phyloP scores from a whole-genome alignment of 2,113 vertebrate species.

The Pyxicephalus adspersus region DNA sequence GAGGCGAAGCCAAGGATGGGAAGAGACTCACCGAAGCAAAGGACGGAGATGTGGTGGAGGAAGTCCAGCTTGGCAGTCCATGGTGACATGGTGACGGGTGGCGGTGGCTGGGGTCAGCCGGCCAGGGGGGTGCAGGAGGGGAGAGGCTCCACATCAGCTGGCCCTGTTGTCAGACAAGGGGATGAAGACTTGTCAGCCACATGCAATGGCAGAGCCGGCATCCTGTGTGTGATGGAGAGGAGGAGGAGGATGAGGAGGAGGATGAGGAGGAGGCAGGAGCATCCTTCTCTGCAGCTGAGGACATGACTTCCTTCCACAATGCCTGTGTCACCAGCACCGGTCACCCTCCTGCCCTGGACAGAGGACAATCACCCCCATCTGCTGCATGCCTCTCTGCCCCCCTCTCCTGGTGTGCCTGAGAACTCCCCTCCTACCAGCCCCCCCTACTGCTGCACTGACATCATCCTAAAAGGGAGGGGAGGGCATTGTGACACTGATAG shows the following conservation, averaged over 20 bases:
- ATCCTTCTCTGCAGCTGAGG: conserved; percentile 45
- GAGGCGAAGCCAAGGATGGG: not conserved
- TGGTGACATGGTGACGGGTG: conserved; percentile 32
- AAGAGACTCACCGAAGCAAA: conserved; percentile 47
- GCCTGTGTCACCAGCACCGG: not conserved
- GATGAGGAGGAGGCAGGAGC: conserved; percentile 32
- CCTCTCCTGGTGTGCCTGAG: conserved; percentile 6
- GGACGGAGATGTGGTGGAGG: conserved; percentile 34
- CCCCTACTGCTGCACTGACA: conserved; percentile 9
- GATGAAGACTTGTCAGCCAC: conserved; percentile 50
- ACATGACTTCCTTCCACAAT: conserved; percentile 16
- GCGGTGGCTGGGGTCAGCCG: conserved; percentile 32
- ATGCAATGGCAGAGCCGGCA: conserved; percentile 9
- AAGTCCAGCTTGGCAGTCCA: conserved; percentile 33
- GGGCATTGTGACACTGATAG: not conserved
- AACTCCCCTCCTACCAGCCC: not conserved
- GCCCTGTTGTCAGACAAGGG: conserved; percentile 37
- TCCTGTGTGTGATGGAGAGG: conserved; percentile 17
- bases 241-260: conserved; percentile 23
- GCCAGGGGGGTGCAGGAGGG: conserved; percentile 46
- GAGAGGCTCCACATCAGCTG: conserved; percentile 54
- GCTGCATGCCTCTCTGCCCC: not conserved
- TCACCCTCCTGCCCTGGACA: not conserved
- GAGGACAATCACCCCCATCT: not conserved
- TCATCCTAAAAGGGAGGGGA: not conserved